A percentile compares a stretch with the other conserved stretches of the same genome.
phyloP scores from a whole-genome alignment of 2,797 vertebrate genomes.

The Brachymystax lenok region DNA sequence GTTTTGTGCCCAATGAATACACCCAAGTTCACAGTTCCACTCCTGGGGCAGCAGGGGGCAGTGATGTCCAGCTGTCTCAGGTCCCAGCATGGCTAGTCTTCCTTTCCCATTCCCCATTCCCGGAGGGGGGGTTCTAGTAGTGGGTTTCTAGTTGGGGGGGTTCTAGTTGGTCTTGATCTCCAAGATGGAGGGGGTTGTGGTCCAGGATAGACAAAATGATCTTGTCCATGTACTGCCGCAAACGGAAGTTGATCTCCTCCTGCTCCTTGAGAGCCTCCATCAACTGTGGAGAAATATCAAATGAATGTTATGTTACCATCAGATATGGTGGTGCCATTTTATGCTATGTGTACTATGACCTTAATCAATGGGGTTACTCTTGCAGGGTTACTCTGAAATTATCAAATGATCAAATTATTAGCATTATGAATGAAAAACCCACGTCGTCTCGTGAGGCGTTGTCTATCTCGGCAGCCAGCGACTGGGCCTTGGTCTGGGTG shows the following conservation, averaged over 20 bases:
- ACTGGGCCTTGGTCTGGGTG: constrained; percentile 95
- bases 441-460: constrained; percentile 86
- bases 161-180: constrained; percentile 91
- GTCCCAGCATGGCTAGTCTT: constrained; percentile 29
- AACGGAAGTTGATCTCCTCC: constrained; percentile 93
- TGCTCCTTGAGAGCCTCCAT: constrained; percentile 98
- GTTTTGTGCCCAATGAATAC: not conserved
- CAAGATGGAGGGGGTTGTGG: constrained; percentile 95
- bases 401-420: not conserved
- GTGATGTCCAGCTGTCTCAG: constrained; percentile 24
- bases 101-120: not conserved
- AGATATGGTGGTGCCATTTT: not conserved
- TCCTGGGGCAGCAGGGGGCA: constrained; percentile 62
- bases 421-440: not conserved
- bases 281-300: constrained; percentile 77
- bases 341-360: not conserved
- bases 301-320: not conserved
- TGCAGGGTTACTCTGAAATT: not conserved
- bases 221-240: constrained; percentile 99
- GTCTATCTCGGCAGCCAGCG: constrained; percentile 96
- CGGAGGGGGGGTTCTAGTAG: not conserved
- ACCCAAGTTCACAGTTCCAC: constrained; percentile 29
- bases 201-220: constrained; percentile 97
- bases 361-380: not conserved
- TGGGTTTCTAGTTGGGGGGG: constrained; percentile 50